A percentile compares a stretch with the other conserved stretches of the same genome.
phyloP scores from a whole-genome alignment of 1,140 invertebrate genomes.

The Cyclina sinensis region DNA sequence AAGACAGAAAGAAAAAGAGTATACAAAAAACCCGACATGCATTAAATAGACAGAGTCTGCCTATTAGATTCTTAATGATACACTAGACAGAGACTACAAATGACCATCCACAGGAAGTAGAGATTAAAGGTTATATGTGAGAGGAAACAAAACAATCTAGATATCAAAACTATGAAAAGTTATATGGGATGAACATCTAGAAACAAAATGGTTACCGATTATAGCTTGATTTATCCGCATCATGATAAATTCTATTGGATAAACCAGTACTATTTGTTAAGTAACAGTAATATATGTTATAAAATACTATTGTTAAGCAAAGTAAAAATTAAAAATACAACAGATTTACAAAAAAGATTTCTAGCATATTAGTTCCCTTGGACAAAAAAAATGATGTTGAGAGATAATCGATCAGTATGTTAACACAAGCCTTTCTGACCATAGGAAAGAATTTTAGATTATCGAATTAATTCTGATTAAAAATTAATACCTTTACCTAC shows the following conservation, averaged over 20 bases:
- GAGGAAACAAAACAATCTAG: slow-evolving; percentile 9
- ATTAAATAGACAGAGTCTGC: background rate
- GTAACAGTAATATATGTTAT: background rate
- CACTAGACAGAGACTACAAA: background rate
- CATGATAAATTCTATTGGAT: slow-evolving; percentile 61
- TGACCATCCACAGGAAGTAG: background rate
- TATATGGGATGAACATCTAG: slow-evolving; percentile 60
- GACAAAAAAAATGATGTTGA: too few relatives aligned
- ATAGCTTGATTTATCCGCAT: slow-evolving; percentile 17
- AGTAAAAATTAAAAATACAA: too few relatives aligned
- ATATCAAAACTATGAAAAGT: slow-evolving; percentile 14
- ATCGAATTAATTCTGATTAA: background rate
- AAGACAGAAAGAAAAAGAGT: background rate
- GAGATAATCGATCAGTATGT: background rate
- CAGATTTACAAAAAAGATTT: too few relatives aligned
- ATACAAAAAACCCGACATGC: background rate
- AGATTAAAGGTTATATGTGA: slow-evolving; percentile 22
- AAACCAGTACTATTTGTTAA: slow-evolving; percentile 24
- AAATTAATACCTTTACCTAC: background rate
- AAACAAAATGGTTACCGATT: slow-evolving; percentile 44
- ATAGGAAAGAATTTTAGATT: too few relatives aligned
- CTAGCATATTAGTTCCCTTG: too few relatives aligned
- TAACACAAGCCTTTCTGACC: background rate
- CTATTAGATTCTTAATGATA: background rate
- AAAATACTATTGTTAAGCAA: too few relatives aligned